Evolutionary conservation across 2,888 invertebrate genomes (phyloP), one percentile per base, ranked within the genome.

Genomic region (Fragum sueziense): DNA sequence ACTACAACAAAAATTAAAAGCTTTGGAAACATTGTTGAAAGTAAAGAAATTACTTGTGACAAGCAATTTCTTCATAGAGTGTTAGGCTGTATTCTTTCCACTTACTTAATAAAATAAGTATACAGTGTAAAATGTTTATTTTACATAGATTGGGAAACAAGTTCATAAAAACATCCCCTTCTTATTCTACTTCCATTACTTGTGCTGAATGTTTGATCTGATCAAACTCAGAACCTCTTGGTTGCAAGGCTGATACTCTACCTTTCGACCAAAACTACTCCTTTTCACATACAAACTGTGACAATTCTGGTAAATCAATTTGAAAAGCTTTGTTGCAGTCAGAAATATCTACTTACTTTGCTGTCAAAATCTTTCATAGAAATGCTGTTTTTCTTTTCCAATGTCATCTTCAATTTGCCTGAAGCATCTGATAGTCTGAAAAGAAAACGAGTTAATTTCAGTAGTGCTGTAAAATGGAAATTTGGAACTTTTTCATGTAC

Each of bases 401-500:
- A 47, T 6, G 78, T 80, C 69, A 91, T 87, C 20, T 83, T 70
- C 76, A 92, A 76, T 22, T 84, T 84, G 17, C 91, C 92, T 54
- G 86, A 86, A 9, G 88, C 90, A 84, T 90, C 89, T 0, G 89
- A 89, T 65, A 90, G 70, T 70, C 89, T 87, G 25, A 57, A 57
- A 7, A 52, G 7, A 11, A 22, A 17, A 52, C n/a, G n/a, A n/a
- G n/a, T n/a, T n/a, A n/a, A n/a, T n/a, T n/a, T n/a, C 41, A 41
- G 9, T 14, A 41, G 11, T 41, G 17, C 9, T 17, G 17, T 14
- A 41, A 41, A 41, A 41, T 41, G 41, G 17, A 9, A 41, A 41
- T 17, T 41, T 41, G 41, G 41, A 41, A 41, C 11, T 14, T 41
- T 17, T 41, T 14, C 41, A 41, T 14, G 9, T 17, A 41, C 41